These are phyloP conservation scores for Eudasyphora cyanicolor DNA, from an alignment of 2,888 invertebrate species.

Conservation along the genomic window DNA sequence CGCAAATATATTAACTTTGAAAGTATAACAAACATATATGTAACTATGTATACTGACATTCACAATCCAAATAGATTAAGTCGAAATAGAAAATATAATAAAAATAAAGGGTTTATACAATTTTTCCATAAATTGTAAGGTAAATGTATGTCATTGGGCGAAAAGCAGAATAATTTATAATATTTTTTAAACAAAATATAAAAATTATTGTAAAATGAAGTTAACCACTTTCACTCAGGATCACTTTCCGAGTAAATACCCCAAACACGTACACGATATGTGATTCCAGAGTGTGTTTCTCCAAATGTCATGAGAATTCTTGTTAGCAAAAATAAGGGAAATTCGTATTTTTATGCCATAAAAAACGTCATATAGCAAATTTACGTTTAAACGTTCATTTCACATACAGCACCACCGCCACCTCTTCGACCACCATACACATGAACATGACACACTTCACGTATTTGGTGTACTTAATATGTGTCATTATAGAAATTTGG, in stretches of 20 bases:
- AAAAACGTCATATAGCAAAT: background rate
- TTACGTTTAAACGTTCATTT: background rate
- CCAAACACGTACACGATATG: background rate
- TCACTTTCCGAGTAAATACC: too few relatives aligned
- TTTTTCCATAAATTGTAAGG: too few relatives aligned
- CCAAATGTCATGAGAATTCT: background rate
- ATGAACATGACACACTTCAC: background rate
- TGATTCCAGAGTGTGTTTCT: background rate
- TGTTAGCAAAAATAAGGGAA: background rate
- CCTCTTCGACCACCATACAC: too few relatives aligned
- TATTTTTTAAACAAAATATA: too few relatives aligned
- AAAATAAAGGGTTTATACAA: too few relatives aligned
- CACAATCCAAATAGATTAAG: background rate
- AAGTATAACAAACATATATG: background rate
- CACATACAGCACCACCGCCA: background rate
- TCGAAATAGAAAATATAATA: too few relatives aligned
- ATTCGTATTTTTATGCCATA: background rate
- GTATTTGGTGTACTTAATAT: background rate
- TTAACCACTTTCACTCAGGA: too few relatives aligned
- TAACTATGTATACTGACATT: too few relatives aligned
- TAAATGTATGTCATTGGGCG: too few relatives aligned
- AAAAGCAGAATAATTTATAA: too few relatives aligned
- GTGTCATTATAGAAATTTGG: background rate
- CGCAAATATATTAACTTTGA: constrained; percentile 8
- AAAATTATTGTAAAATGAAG: too few relatives aligned